Conservation (phyloP, 2,797 vertebrate genomes). For the Craterocephalus amniculus region DNA sequence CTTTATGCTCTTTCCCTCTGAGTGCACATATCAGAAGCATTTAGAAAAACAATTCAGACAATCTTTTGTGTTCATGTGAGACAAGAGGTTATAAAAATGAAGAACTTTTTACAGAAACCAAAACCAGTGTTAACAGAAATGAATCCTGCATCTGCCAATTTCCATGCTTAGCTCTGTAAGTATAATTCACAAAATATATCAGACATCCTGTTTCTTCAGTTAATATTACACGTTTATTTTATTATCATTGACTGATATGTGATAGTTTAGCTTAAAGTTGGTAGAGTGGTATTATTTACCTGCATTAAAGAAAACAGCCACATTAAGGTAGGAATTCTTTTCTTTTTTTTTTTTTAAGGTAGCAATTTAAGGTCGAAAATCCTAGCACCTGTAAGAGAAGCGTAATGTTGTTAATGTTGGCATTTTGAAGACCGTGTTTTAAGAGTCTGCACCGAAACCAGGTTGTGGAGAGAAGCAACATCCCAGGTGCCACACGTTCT, state of each 20-base stretch:
- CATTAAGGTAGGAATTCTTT: not conserved
- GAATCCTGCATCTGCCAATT: not conserved
- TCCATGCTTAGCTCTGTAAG: not conserved
- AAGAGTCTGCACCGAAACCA: conserved; percentile 1
- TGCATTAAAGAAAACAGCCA: too few species aligned
- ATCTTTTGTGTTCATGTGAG: not conserved
- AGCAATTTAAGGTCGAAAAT: not conserved
- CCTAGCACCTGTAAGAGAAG: not conserved
- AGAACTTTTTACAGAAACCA: not conserved
- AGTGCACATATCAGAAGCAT: not conserved
- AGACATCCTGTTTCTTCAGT: too few species aligned
- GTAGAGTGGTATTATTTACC: not conserved
- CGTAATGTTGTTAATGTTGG: not conserved
- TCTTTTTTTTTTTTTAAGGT: too few species aligned
- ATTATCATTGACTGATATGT: not conserved
- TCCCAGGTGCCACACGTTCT: conserved; percentile 2
- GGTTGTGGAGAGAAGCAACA: conserved; percentile 3
- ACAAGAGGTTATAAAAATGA: not conserved
- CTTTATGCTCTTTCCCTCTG: too few species aligned
- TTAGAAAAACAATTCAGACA: not conserved
- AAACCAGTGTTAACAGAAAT: not conserved
- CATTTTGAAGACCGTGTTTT: not conserved
- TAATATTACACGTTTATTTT: not conserved
- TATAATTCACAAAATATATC: too few species aligned
- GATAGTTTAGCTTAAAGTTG: not conserved